Base-by-base conservation (phyloP, 2,888 invertebrate species). In the Dryadula phaetusa region DNA sequence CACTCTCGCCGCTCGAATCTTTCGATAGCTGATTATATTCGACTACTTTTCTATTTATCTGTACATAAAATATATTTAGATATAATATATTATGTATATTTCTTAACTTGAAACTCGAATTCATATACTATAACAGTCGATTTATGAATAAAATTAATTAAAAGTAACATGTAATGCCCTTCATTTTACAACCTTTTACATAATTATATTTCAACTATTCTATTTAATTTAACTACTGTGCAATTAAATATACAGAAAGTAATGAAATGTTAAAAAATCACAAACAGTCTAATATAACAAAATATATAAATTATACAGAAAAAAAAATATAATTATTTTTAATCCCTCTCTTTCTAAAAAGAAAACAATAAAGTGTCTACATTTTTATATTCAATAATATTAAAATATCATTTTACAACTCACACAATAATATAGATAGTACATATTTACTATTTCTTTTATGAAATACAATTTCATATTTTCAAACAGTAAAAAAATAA, bases 11-110 rank as follows among this genome's bases (percentile, higher is more conserved):
- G 88, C 88, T 90, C 91, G 88, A 84, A 79, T 87, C 90, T 92
- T 89, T 92, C 91, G 91, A 89, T 89, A 90, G 90, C 90, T 88
- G 87, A 90, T 90, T 89, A 90, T 90, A 91, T 82, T 91, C 88
- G 90, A 88, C 90, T 90, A 92, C 91, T 92, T 92, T 92, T 92
- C 91, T 91, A 92, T 90, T 91, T 87, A 85, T 92, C 92, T 92
- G 91, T 92, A 92, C 87, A 93, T 91, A 92, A 91, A 90, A 89
- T 92, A 92, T 92, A 92, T 92, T 92, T 92, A 92, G 90, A 92
- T 90, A 92, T 89, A 88, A 89, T 88, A 90, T 90, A 92, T 87
- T 90, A 91, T 90, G 90, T 92, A 92, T 90, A 92, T 90, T 92
- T 91, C 91, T 88, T 89, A 87, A 89, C 90, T 90, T 90, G 85